Conservation (phyloP, 2,113 vertebrate species). For the Tichodroma muraria region DNA sequence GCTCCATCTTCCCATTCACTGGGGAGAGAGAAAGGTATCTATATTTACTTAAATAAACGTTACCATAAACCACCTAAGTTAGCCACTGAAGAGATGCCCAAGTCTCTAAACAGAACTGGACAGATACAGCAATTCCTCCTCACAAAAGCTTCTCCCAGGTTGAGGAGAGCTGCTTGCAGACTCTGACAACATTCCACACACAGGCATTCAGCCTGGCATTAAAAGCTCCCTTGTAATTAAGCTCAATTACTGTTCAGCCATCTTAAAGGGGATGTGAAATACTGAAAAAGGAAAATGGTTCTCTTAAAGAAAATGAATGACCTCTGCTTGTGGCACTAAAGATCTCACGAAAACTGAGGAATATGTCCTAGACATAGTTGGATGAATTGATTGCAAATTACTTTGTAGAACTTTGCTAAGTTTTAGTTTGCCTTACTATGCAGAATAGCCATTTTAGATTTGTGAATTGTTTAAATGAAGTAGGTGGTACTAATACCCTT, state of each 20-base stretch:
- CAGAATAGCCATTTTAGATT: not conserved
- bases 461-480: not conserved
- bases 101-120: not conserved
- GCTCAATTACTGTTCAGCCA: not conserved
- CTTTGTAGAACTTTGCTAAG: not conserved
- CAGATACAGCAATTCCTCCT: not conserved
- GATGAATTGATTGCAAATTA: not conserved
- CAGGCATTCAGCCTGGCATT: not conserved
- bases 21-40: conserved; percentile 3
- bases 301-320: not conserved
- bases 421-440: not conserved
- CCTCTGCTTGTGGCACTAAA: not conserved
- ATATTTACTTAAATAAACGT: not conserved
- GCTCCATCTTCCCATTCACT: conserved; percentile 94
- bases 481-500: not conserved
- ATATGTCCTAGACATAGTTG: not conserved
- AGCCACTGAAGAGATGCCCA: not conserved
- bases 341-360: not conserved
- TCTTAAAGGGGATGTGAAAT: not conserved
- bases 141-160: not conserved
- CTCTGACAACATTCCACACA: not conserved
- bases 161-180: not conserved
- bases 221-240: not conserved
- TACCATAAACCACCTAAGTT: not conserved
- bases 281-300: not conserved